Evolutionary conservation across 2,888 invertebrate species (phyloP).

Genomic region (Siphlonurus alternatus): DNA sequence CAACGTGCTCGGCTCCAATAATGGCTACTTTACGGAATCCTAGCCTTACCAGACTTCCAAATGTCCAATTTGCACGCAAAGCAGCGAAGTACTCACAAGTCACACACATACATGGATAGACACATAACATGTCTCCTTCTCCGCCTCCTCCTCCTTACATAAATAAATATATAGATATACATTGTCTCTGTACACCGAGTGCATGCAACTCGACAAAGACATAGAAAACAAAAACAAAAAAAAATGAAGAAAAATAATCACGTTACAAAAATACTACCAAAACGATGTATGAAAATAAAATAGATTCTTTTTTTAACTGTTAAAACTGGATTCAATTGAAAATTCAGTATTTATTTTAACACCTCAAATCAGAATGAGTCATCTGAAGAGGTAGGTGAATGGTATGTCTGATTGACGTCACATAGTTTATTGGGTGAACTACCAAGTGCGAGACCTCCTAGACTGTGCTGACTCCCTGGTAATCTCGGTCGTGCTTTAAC

Average conservation of each 20-base stretch:
- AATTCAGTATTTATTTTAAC: no score
- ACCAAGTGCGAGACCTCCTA: no score
- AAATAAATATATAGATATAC: no score
- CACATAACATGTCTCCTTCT: neutral
- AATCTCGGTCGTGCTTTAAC: neutral
- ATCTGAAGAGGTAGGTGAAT: no score
- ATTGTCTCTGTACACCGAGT: neutral
- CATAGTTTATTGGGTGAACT: no score
- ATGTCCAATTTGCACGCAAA: neutral
- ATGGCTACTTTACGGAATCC: neutral
- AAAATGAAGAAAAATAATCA: neutral
- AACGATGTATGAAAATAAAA: neutral
- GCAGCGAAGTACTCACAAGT: neutral
- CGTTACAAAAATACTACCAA: neutral
- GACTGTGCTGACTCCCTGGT: neutral
- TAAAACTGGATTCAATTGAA: no score
- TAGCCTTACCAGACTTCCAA: neutral
- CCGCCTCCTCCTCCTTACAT: no score
- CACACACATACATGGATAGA: neutral
- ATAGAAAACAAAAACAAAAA: neutral
- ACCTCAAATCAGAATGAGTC: no score
- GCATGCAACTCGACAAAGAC: neutral
- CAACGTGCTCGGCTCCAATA: neutral
- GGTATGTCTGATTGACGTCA: no score
- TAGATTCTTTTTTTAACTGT: no score